phyloP scores from a whole-genome alignment of 2,888 invertebrate species.

The Meteorus colon region DNA sequence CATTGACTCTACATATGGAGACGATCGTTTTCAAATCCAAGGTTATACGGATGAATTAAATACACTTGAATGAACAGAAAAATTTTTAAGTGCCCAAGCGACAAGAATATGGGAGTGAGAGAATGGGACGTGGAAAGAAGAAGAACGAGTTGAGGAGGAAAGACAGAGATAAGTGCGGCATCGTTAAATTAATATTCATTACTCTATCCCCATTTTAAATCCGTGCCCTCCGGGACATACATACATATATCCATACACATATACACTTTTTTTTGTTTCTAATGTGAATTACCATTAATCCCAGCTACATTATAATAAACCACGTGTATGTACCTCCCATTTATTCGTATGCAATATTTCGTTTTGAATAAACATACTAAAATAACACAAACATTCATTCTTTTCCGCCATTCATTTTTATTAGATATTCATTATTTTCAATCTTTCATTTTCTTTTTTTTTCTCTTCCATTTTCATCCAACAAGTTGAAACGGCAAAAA shows the following conservation, averaged over 20 bases:
- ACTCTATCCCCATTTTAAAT: constrained; percentile 11
- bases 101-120: not conserved
- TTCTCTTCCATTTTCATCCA: not conserved
- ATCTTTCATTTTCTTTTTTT: not conserved
- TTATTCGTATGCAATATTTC: constrained; percentile 8
- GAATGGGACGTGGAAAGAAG: not conserved
- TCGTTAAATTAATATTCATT: constrained; percentile 16
- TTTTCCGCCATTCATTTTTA: not conserved
- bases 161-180: constrained; percentile 5
- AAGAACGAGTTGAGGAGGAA: not conserved
- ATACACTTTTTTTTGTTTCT: constrained; percentile 8
- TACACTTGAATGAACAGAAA: constrained; percentile 3
- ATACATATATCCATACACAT: not conserved
- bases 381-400: not conserved
- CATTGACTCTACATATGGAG: not conserved
- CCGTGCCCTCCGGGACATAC: constrained; percentile 10
- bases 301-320: constrained; percentile 5
- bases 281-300: constrained; percentile 1
- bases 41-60: constrained; percentile 3
- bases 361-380: not conserved
- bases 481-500: not conserved
- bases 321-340: not conserved
- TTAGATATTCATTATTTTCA: not conserved
- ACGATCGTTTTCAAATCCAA: not conserved
- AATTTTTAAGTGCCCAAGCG: not conserved